Evolutionary conservation across 92 coral and sea anemone species (phyloP).

Genomic region (Hydrozoanthus gracilis): DNA sequence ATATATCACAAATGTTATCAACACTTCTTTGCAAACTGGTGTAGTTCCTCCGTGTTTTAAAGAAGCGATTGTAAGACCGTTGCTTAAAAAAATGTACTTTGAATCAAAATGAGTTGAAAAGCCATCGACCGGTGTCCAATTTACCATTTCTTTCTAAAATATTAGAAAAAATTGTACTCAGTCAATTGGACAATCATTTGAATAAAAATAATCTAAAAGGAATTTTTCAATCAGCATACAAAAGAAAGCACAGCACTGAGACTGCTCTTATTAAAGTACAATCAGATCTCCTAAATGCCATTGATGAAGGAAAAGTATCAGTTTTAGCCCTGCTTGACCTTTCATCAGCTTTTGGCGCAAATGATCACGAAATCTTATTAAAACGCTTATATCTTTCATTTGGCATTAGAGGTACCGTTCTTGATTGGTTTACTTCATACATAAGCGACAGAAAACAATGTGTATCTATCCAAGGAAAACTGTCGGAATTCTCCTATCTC

Average conservation of each 20-base stretch:
- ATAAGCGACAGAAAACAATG: not conserved
- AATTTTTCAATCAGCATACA: conserved; percentile 1
- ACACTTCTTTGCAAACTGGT: not conserved
- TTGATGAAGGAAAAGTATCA: not conserved
- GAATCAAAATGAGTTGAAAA: not conserved
- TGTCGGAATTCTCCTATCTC: not conserved
- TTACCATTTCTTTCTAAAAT: conserved; percentile 6
- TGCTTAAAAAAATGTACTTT: not conserved
- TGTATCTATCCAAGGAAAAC: not conserved
- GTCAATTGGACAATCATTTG: not conserved
- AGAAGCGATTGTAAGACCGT: not conserved
- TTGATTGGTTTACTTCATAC: not conserved
- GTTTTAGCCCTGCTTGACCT: not conserved
- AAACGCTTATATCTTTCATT: not conserved
- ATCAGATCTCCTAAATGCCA: not conserved
- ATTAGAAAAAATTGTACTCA: not conserved
- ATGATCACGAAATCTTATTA: not conserved
- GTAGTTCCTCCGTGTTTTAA: not conserved
- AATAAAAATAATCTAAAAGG: not conserved
- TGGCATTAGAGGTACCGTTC: not conserved
- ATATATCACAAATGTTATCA: not conserved
- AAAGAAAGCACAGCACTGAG: conserved; percentile 9
- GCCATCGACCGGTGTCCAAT: not conserved
- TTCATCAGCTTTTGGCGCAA: not conserved
- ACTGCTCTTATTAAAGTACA: not conserved